Evolutionary conservation across 2,797 vertebrate species (phyloP).

Genomic region (Galago senegalensis): DNA sequence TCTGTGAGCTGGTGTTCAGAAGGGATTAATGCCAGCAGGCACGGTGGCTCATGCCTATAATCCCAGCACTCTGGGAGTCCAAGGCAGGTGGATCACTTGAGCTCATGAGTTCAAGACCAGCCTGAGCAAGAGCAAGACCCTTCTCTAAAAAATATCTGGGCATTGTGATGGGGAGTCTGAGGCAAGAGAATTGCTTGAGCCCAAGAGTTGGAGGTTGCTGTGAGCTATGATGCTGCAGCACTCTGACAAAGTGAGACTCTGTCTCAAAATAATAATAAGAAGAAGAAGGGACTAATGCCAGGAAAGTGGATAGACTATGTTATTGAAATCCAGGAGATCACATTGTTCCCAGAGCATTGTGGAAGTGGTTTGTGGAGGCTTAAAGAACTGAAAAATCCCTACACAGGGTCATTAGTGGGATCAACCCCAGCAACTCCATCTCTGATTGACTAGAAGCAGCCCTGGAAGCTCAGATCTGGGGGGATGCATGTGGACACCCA

Average conservation of each 20-base stretch:
- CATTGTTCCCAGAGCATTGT: constrained; percentile 22
- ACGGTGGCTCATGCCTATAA: too few relatives aligned
- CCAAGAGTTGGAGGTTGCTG: too few relatives aligned
- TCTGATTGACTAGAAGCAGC: neutral
- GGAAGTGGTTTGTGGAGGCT: neutral
- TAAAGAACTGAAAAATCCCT: neutral
- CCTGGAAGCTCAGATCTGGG: neutral
- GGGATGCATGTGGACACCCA: neutral
- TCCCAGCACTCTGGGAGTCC: too few relatives aligned
- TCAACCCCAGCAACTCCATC: neutral
- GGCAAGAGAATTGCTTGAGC: too few relatives aligned
- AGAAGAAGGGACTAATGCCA: neutral
- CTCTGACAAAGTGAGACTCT: too few relatives aligned
- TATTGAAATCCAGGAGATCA: neutral
- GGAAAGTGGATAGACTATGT: neutral
- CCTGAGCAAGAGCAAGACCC: too few relatives aligned
- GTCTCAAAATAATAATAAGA: too few relatives aligned
- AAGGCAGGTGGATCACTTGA: too few relatives aligned
- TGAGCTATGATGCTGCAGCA: too few relatives aligned
- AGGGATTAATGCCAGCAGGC: neutral
- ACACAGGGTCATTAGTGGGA: neutral
- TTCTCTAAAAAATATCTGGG: too few relatives aligned
- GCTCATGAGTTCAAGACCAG: too few relatives aligned
- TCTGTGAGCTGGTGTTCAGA: neutral
- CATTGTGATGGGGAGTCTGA: too few relatives aligned